Conservation (phyloP, 2,888 invertebrate genomes). For the Furcula furcula region DNA sequence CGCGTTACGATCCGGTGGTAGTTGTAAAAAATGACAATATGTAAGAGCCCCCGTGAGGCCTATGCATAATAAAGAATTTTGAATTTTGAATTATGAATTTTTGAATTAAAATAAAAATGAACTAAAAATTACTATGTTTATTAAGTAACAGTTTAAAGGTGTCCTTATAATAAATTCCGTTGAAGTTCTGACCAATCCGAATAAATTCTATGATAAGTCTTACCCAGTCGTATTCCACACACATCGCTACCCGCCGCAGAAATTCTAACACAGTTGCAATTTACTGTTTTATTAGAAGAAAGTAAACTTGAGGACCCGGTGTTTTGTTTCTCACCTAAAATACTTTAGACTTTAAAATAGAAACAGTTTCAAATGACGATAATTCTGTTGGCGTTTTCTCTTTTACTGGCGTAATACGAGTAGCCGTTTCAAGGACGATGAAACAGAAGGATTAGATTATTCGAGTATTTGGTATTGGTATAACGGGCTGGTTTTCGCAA, state of each 20-base stretch:
- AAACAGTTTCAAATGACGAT: background rate
- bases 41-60: no score
- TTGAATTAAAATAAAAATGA: no score
- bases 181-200: slow-evolving; percentile 37
- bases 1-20: no score
- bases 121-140: no score
- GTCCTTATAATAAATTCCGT: slow-evolving; percentile 17
- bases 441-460: no score
- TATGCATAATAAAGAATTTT: no score
- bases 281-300: background rate
- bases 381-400: background rate
- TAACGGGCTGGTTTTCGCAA: no score
- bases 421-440: no score
- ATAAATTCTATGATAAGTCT: slow-evolving; percentile 12
- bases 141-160: slow-evolving; percentile 7
- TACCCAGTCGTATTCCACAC: background rate
- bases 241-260: background rate
- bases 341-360: background rate
- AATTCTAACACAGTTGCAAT: background rate
- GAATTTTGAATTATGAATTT: no score
- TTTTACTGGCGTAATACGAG: no score
- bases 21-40: no score
- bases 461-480: no score
- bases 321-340: background rate
- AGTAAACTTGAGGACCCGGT: background rate